Conservation (phyloP, 1,140 invertebrate species). For the Holcopasites calliopsidis region DNA sequence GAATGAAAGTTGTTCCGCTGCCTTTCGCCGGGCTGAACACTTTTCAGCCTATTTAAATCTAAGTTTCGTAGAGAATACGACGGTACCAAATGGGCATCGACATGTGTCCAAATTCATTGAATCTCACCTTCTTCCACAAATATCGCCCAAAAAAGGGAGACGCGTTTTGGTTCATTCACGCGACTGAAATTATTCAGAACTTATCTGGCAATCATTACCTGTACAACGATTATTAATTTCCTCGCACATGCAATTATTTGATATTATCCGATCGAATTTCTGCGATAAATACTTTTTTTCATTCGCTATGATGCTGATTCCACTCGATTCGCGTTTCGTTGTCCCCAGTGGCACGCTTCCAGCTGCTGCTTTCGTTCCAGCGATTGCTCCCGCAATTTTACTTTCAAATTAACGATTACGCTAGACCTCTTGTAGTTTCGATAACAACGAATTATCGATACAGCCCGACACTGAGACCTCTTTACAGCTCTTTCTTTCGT, state of each 20-base stretch:
- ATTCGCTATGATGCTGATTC: neutral
- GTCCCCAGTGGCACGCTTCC: conserved; percentile 18
- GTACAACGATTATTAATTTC: neutral
- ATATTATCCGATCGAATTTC: no score
- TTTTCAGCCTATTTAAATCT: neutral
- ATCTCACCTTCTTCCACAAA: no score
- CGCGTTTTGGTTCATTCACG: neutral
- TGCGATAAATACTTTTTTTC: neutral
- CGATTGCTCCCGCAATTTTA: conserved; percentile 16
- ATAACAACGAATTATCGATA: conserved; percentile 25
- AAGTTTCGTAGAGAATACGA: neutral
- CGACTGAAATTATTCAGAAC: neutral
- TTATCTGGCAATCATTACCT: neutral
- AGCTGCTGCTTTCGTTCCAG: neutral
- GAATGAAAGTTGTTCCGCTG: neutral
- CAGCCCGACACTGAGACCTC: neutral
- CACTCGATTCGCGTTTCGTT: neutral
- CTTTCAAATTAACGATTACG: conserved; percentile 32
- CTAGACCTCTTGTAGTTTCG: conserved; percentile 5
- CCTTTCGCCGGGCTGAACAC: neutral
- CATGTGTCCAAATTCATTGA: neutral
- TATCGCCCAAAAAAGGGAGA: neutral
- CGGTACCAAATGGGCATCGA: neutral
- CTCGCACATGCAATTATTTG: neutral
- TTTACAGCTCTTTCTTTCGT: neutral